Evolutionary conservation across 1,140 invertebrate genomes (phyloP), one percentile per base, ranked within the genome.

Genomic region (Sitophilus oryzae): DNA sequence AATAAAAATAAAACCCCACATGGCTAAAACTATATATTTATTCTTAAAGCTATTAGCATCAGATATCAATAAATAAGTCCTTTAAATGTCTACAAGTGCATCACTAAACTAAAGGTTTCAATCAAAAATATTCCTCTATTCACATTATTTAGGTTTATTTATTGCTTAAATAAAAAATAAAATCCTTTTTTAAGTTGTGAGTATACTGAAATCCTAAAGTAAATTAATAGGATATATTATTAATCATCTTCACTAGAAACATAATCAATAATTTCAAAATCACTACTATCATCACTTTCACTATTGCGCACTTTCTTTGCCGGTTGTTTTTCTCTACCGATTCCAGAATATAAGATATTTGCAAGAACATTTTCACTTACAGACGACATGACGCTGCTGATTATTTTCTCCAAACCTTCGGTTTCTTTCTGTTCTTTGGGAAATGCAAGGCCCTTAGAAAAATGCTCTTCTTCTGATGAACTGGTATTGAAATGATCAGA

Each of bases 181-280:
- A n/a, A n/a, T n/a, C n/a, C n/a, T n/a, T n/a, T n/a, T n/a, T n/a
- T n/a, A n/a, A n/a, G n/a, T n/a, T n/a, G n/a, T n/a, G n/a, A n/a
- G n/a, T n/a, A n/a, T n/a, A n/a, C n/a, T n/a, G n/a, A n/a, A n/a
- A n/a, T n/a, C n/a, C n/a, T n/a, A n/a, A n/a, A n/a, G n/a, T n/a
- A n/a, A n/a, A 30, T 30, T 30, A 30, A 30, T 30, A 11, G 25
- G 11, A 30, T 30, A 30, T 30, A 30, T 30, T 30, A 11, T 30
- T n/a, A n/a, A n/a, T n/a, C n/a, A n/a, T n/a, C n/a, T n/a, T n/a
- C n/a, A n/a, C n/a, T n/a, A n/a, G n/a, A n/a, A n/a, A n/a, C 61
- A 4, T 52, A 36, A 56, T 65, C 47, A 22, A 68, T 56, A 37
- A 68, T 56, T 59, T 68, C 66, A 58, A 66, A 68, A 49, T 68